These are phyloP conservation scores for Drosophila mauritiana DNA, from an alignment of 1,140 invertebrate species.

Conservation along the genomic window DNA sequence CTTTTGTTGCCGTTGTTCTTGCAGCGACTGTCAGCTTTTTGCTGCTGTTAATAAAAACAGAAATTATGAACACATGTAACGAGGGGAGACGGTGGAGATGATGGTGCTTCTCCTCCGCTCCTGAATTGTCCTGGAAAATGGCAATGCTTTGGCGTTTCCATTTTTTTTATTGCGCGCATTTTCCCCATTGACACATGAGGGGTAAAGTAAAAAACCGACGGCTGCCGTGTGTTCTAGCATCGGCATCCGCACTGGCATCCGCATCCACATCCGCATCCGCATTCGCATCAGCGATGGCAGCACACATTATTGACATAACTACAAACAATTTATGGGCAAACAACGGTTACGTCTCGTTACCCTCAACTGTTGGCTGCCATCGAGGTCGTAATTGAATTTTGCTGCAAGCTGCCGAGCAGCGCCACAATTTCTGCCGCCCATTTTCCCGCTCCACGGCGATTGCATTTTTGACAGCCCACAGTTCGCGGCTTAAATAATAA, in stretches of 20 bases:
- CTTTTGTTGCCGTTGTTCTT: constrained; percentile 14
- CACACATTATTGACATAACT: constrained; percentile 75
- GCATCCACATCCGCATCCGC: background rate
- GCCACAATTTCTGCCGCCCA: constrained; percentile 10
- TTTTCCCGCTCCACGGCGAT: constrained; percentile 23
- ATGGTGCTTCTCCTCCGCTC: background rate
- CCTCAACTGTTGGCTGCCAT: constrained; percentile 42
- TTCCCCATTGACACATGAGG: constrained; percentile 66
- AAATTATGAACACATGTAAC: constrained; percentile 61
- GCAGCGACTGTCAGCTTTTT: constrained; percentile 20
- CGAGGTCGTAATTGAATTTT: constrained; percentile 65
- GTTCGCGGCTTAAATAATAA: constrained; percentile 72
- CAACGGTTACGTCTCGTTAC: constrained; percentile 77
- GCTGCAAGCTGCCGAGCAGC: constrained; percentile 49
- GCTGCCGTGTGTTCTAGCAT: constrained; percentile 35
- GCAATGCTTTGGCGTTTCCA: constrained; percentile 60
- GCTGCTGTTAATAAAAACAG: constrained; percentile 58
- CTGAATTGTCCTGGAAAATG: constrained; percentile 68
- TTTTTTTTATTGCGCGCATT: constrained; percentile 50
- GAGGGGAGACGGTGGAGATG: background rate
- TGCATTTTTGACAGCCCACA: constrained; percentile 72
- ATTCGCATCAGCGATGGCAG: constrained; percentile 24
- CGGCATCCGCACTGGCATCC: background rate
- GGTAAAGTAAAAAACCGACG: constrained; percentile 22
- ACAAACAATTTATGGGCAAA: constrained; percentile 80